Evolutionary conservation across 2,888 invertebrate genomes (phyloP).

Genomic region (Pachycephus smyrnensis): DNA sequence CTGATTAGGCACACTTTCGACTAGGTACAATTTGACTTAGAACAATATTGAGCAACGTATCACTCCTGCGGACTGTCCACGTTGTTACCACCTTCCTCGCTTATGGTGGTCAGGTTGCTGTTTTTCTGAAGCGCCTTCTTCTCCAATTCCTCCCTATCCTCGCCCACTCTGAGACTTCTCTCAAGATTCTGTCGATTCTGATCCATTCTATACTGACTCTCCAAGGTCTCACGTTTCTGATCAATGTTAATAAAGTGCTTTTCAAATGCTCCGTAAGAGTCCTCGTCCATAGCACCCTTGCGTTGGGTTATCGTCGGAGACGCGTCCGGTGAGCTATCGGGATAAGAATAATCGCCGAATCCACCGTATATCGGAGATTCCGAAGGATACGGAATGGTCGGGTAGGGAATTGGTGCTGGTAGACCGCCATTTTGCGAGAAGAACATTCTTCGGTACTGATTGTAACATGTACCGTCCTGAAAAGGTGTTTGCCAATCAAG

Average conservation of each 20-base stretch:
- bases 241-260: constrained; percentile 43
- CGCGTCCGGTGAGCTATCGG: constrained; percentile 53
- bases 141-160: constrained; percentile 23
- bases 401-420: constrained; percentile 43
- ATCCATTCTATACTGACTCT: constrained; percentile 43
- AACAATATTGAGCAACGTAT: constrained; percentile 29
- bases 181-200: constrained; percentile 45
- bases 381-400: constrained; percentile 45
- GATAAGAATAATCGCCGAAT: constrained; percentile 51
- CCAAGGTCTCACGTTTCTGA: constrained; percentile 36
- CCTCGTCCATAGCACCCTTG: constrained; percentile 42
- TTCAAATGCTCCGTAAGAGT: constrained; percentile 36
- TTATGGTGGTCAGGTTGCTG: constrained; percentile 52
- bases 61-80: constrained; percentile 48
- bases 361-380: constrained; percentile 53
- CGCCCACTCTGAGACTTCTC: constrained; percentile 33
- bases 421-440: constrained; percentile 43
- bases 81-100: constrained; percentile 47
- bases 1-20: constrained; percentile 30
- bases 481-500: constrained; percentile 8
- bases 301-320: constrained; percentile 48
- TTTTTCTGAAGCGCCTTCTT: constrained; percentile 35
- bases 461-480: constrained; percentile 52
- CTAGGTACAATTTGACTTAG: constrained; percentile 38
- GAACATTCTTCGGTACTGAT: constrained; percentile 54